phyloP scores from a whole-genome alignment of 2,113 vertebrate species.

The Erythrocercus mccallii region DNA sequence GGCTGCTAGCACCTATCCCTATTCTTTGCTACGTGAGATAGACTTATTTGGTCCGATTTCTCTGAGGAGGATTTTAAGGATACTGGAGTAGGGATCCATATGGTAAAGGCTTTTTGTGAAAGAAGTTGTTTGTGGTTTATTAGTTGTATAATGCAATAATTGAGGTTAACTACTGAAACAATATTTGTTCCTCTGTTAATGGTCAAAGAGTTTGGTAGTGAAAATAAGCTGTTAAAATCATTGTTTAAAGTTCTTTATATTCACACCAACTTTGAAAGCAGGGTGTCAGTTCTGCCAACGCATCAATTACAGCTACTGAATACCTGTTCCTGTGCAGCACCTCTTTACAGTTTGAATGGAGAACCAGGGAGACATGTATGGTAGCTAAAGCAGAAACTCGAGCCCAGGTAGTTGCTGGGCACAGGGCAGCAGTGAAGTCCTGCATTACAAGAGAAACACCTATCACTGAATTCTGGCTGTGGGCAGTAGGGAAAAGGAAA shows the following conservation, averaged over 20 bases:
- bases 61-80: background rate
- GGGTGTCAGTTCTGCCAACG: background rate
- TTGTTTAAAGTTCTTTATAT: background rate
- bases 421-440: background rate
- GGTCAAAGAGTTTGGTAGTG: background rate
- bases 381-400: background rate
- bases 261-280: background rate
- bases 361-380: fast-evolving
- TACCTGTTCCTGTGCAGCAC: background rate
- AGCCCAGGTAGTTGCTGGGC: background rate
- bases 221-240: background rate
- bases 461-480: background rate
- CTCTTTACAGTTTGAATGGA: background rate
- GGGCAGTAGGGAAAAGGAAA: background rate
- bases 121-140: background rate
- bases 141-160: background rate
- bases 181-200: background rate
- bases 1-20: background rate
- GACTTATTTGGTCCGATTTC: background rate
- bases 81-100: background rate
- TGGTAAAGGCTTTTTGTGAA: background rate
- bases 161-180: background rate
- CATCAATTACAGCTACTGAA: background rate
- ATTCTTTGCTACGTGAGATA: background rate
- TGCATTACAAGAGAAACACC: background rate